These are phyloP conservation scores for Incurvaria masculella DNA, from an alignment of 2,888 invertebrate species.

Conservation along the genomic window DNA sequence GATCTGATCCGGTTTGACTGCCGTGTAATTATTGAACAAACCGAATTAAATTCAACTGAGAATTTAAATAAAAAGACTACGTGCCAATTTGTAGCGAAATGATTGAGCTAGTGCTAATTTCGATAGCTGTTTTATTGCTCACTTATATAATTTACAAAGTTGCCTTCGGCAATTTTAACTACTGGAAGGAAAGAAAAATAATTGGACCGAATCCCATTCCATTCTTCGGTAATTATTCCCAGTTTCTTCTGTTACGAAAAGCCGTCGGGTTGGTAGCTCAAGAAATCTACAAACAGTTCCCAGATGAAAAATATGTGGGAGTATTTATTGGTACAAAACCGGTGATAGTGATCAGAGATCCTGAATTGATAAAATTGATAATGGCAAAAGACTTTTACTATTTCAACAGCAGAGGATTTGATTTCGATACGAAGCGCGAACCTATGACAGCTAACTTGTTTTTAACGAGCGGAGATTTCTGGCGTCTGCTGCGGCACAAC, in stretches of 20 bases:
- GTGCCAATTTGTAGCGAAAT: too few relatives aligned
- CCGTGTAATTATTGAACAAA: too few relatives aligned
- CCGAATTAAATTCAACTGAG: too few relatives aligned
- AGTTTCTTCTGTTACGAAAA: conserved; percentile 17
- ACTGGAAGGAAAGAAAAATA: conserved; percentile 27
- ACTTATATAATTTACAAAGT: neutral
- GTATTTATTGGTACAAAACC: neutral
- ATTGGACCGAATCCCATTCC: conserved; percentile 21
- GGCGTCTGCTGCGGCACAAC: conserved; percentile 36
- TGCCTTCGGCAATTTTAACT: conserved; percentile 18
- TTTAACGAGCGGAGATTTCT: conserved; percentile 28
- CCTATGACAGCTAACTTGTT: conserved; percentile 26
- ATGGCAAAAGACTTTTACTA: neutral
- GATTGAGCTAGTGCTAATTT: neutral
- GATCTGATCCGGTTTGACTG: too few relatives aligned
- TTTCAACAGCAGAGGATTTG: neutral
- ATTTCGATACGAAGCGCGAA: conserved; percentile 20
- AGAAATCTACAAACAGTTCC: conserved; percentile 19
- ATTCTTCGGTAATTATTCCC: conserved; percentile 27
- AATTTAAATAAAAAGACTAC: too few relatives aligned
- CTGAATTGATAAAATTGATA: neutral
- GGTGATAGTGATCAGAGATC: neutral
- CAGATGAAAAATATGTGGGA: conserved; percentile 9
- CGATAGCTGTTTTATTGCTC: too few relatives aligned
- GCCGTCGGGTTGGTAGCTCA: conserved; percentile 17